These are phyloP conservation scores for Jordanella pulchra DNA, from an alignment of 2,797 vertebrate genomes.

Conservation along the genomic window DNA sequence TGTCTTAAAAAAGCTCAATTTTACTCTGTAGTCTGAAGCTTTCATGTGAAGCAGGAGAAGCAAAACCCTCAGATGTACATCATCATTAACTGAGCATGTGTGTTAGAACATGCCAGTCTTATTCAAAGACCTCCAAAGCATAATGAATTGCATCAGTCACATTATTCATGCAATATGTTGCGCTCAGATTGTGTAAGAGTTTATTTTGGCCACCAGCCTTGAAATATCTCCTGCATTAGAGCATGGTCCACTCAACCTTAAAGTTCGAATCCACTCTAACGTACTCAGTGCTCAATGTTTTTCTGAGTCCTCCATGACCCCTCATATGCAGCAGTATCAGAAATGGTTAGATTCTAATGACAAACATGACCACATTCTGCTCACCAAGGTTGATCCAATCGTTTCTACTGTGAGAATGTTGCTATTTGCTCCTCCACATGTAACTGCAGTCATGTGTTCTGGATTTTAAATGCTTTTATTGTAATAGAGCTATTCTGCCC, in stretches of 20 bases:
- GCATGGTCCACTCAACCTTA: constrained; percentile 12
- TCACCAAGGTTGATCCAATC: constrained; percentile 27
- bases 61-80: background rate
- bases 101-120: background rate
- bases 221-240: constrained; percentile 22
- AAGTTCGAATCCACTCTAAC: constrained; percentile 14
- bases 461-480: background rate
- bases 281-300: background rate
- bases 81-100: background rate
- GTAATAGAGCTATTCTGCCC: constrained; percentile 61
- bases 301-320: background rate
- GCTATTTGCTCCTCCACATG: background rate
- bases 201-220: constrained; percentile 24
- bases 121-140: constrained; percentile 15
- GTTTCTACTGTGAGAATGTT: constrained; percentile 9
- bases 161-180: background rate
- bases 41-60: background rate
- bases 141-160: background rate
- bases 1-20: background rate
- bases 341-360: constrained; percentile 7
- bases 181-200: background rate
- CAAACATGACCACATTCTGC: constrained; percentile 9
- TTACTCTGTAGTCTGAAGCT: background rate
- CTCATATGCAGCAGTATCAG: constrained; percentile 2
- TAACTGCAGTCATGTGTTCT: background rate